Evolutionary conservation across 2,888 invertebrate species (phyloP).

Genomic region (Lepidochrysops patricia): DNA sequence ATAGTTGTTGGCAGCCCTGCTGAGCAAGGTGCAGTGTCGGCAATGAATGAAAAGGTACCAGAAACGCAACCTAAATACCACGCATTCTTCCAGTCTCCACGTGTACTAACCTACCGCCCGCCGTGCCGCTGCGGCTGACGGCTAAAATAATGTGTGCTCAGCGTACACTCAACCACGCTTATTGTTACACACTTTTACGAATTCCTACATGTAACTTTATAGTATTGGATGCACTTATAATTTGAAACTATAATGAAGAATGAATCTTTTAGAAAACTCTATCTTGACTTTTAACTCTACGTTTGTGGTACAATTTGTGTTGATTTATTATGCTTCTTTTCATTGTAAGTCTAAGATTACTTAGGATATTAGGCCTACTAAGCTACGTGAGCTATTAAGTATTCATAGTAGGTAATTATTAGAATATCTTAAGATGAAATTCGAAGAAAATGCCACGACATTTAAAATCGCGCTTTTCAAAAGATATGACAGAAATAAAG

Average conservation of each 20-base stretch:
- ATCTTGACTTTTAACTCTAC: too few relatives aligned
- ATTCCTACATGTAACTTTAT: neutral
- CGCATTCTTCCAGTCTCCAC: conserved; percentile 65
- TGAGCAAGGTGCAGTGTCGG: conserved; percentile 60
- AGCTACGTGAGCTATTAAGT: too few relatives aligned
- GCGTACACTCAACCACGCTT: conserved; percentile 17
- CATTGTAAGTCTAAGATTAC: too few relatives aligned
- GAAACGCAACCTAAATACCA: conserved; percentile 72
- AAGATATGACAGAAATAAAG: too few relatives aligned
- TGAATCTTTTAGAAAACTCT: too few relatives aligned
- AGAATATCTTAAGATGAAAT: too few relatives aligned
- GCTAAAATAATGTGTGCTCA: conserved; percentile 28
- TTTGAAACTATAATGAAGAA: too few relatives aligned
- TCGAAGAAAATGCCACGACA: too few relatives aligned
- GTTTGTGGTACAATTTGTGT: too few relatives aligned
- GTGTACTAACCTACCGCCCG: conserved; percentile 63
- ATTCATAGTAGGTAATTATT: too few relatives aligned
- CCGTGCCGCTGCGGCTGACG: conserved; percentile 39
- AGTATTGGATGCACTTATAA: neutral
- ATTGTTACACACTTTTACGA: conserved; percentile 20
- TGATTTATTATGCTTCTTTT: too few relatives aligned
- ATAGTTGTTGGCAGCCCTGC: conserved; percentile 24
- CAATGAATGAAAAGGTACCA: conserved; percentile 72
- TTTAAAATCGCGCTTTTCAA: neutral
- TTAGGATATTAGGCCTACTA: too few relatives aligned